Conservation (phyloP, 2,888 invertebrate species). For the Oxycera nigricornis region DNA sequence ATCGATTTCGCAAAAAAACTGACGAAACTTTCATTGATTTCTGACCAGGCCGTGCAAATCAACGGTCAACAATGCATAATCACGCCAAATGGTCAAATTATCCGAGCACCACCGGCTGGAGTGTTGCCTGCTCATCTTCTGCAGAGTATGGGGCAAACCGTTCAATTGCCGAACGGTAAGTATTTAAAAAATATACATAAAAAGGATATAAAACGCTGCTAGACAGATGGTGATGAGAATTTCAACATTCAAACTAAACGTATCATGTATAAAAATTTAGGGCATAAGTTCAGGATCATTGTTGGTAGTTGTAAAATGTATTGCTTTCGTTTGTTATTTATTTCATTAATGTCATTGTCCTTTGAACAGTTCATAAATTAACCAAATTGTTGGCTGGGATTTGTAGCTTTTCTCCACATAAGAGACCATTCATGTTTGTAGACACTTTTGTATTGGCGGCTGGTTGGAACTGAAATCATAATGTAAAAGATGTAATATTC, state of each 20-base stretch:
- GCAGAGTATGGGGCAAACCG: constrained; percentile 73
- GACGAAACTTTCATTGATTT: constrained; percentile 19
- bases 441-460: no score
- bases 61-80: constrained; percentile 66
- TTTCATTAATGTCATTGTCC: neutral
- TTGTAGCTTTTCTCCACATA: constrained; percentile 9
- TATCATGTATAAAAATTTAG: neutral
- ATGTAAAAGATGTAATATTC: no score
- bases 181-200: constrained; percentile 21
- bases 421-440: neutral
- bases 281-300: neutral
- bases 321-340: neutral
- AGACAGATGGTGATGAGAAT: neutral
- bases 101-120: constrained; percentile 68
- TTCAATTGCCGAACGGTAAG: constrained; percentile 72
- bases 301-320: neutral
- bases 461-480: no score
- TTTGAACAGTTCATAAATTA: constrained; percentile 13
- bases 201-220: no score
- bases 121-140: constrained; percentile 73
- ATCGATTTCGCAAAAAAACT: neutral
- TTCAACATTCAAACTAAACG: neutral
- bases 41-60: constrained; percentile 61
- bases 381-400: constrained; percentile 9
- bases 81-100: constrained; percentile 72